phyloP scores from a whole-genome alignment of 2,113 vertebrate genomes.

The Tenebrosternarchus preto region DNA sequence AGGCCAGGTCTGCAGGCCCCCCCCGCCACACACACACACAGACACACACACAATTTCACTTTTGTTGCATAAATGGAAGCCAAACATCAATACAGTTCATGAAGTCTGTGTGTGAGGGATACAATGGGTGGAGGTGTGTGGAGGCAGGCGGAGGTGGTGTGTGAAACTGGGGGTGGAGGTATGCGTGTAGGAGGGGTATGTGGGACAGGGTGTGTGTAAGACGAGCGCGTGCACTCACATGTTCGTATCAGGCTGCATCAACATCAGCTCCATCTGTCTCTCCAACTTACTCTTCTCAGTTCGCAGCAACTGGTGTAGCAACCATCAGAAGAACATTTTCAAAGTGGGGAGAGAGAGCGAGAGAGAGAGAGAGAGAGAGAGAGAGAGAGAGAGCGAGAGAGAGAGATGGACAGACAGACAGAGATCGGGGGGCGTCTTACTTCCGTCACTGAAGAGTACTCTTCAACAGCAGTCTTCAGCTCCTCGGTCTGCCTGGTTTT shows the following conservation, averaged over 20 bases:
- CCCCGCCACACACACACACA: constrained; percentile 10
- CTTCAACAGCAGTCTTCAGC: constrained; percentile 76
- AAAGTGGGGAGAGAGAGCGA: no score
- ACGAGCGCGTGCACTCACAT: constrained; percentile 71
- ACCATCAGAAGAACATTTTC: no score
- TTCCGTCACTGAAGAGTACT: constrained; percentile 83
- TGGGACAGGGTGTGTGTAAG: no score
- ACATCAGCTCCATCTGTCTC: constrained; percentile 78
- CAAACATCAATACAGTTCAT: background rate
- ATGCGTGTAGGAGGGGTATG: background rate
- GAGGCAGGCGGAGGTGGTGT: no score
- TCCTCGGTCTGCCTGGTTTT: constrained; percentile 80
- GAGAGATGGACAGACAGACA: no score
- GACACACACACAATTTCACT: background rate
- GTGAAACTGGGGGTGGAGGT: no score
- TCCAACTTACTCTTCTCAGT: constrained; percentile 82
- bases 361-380: background rate
- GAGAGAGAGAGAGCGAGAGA: background rate
- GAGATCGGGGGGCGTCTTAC: constrained; percentile 62
- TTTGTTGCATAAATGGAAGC: background rate
- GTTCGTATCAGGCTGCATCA: constrained; percentile 82
- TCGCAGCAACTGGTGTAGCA: constrained; percentile 76
- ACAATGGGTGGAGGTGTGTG: no score
- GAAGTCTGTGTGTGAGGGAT: background rate
- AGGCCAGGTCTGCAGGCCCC: constrained; percentile 62